Evolutionary conservation across 2,797 vertebrate genomes (phyloP), one percentile per base, ranked within the genome.

Genomic region (Ambastaia sidthimunki): DNA sequence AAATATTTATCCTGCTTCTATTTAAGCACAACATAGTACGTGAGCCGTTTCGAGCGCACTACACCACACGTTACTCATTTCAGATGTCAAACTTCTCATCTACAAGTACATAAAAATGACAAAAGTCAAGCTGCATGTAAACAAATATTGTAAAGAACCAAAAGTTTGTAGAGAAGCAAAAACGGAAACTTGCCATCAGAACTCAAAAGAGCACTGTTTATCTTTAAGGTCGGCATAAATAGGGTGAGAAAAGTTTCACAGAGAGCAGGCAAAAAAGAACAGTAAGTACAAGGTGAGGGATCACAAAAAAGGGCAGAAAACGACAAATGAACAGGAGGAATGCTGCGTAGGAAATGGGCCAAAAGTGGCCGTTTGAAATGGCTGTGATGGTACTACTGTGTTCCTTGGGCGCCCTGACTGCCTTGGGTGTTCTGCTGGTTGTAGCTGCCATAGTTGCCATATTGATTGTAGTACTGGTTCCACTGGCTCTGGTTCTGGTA

Each of bases 401-500:
- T 72, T 71, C 90, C 91, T 7, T 91, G 91, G 7, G 86, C 82
- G 1, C 93, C 91, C 86, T 93, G 92, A 12, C 87, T 89, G 78
- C 88, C 91, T 52, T 86, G 86, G 41, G 79, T 75, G 28, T 81
- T 78, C 69, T 83, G 84, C 74, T 82, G 83, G 87, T 89, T 88
- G 0, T 90, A 82, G 86, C 90, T 93, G 90, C 88, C 73, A 12
- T 72, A 77, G 54, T 2, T 62, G 44, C 73, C 74, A 9, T 81
- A 81, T 55, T 75, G 80, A 74, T 76, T 75, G 60, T 97, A 98
- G 92, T 96, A 97, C 13, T 96, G 95, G 60, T 95, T 95, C 96
- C 96, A 97, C 90, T 96, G 96, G 89, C 93, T 93, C 93, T 96
- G 96, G 92, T 94, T 96, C 91, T 96, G 96, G 91, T 97, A 97